These are phyloP conservation scores for Phalacrocorax brasilianus DNA, from an alignment of 2,113 vertebrate species.

Conservation along the genomic window DNA sequence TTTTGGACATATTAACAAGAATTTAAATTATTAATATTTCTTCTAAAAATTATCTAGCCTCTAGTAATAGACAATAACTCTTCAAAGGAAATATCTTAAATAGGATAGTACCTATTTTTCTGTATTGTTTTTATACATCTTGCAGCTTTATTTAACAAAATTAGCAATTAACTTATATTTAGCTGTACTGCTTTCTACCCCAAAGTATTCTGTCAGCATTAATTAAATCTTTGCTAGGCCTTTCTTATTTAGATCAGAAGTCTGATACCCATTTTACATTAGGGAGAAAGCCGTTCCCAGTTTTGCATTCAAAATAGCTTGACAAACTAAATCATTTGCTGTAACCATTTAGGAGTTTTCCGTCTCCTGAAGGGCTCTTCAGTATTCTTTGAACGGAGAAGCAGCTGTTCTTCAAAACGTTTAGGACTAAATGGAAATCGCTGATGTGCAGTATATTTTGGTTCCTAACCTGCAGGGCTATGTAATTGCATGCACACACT, in stretches of 20 bases:
- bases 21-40: not conserved
- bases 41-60: not conserved
- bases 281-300: not conserved
- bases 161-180: not conserved
- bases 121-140: not conserved
- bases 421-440: not conserved
- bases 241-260: not conserved
- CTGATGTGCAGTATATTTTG: constrained; percentile 31
- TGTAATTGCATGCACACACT: not conserved
- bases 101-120: not conserved
- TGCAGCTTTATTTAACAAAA: constrained; percentile 2
- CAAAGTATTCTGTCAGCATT: not conserved
- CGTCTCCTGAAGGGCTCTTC: constrained; percentile 19
- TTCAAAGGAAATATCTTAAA: not conserved
- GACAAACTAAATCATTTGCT: not conserved
- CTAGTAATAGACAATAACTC: not conserved
- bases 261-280: not conserved
- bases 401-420: not conserved
- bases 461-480: constrained; percentile 30
- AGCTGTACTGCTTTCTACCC: not conserved
- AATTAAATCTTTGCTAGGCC: not conserved
- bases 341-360: not conserved
- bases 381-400: not conserved
- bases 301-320: not conserved
- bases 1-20: not conserved